A percentile compares a stretch with the other conserved stretches of the same genome.
Evolutionary conservation across 2,113 vertebrate genomes (phyloP).

Genomic region (Scophthalmus maximus): DNA sequence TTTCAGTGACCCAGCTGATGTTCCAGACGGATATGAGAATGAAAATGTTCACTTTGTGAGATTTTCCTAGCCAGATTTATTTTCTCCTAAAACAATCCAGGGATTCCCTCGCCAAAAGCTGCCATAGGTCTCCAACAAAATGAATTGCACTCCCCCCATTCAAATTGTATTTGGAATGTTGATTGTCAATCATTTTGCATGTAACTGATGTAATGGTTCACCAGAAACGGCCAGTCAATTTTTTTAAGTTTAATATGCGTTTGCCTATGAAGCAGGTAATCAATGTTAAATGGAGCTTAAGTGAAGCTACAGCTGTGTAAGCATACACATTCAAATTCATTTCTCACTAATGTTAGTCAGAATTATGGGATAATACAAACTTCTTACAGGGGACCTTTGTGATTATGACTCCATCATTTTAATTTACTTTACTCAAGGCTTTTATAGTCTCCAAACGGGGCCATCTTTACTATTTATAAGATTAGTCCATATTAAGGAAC

Average conservation of each 20-base stretch:
- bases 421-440: too few species aligned
- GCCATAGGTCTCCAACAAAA: not conserved
- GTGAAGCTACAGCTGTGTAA: too few species aligned
- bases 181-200: too few species aligned
- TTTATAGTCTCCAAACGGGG: too few species aligned
- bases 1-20: constrained; percentile 23
- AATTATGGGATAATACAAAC: not conserved
- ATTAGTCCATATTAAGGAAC: too few species aligned
- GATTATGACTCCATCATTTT: too few species aligned
- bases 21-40: constrained; percentile 1
- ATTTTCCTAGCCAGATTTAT: not conserved
- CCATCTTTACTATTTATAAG: too few species aligned
- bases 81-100: not conserved
- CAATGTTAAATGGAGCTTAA: not conserved
- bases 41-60: constrained; percentile 2
- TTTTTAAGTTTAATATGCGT: not conserved
- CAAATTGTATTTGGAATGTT: too few species aligned
- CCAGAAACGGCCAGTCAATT: too few species aligned
- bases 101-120: not conserved
- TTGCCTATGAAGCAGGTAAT: not conserved
- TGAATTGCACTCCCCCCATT: not conserved
- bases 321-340: too few species aligned
- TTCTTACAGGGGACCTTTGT: too few species aligned
- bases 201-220: too few species aligned
- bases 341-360: not conserved